phyloP scores from a whole-genome alignment of 2,888 invertebrate genomes.

The Marronus borbonicus region DNA sequence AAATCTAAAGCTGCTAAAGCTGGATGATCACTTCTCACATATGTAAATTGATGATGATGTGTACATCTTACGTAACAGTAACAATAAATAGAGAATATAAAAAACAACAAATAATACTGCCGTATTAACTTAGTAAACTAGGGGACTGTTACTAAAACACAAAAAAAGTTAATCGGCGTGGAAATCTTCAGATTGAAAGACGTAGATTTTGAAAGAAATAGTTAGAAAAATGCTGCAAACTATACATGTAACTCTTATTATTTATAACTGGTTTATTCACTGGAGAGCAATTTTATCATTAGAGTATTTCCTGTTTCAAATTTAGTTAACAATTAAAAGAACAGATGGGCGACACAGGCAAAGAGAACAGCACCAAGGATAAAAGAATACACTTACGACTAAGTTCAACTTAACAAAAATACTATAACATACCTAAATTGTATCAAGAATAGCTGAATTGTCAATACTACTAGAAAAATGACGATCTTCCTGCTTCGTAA shows the following conservation, averaged over 20 bases:
- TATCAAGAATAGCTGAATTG: not conserved
- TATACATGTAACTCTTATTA: not conserved
- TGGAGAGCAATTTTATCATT: not conserved
- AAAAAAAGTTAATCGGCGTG: no score
- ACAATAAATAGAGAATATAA: slow-evolving; percentile 41
- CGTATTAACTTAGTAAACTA: slow-evolving; percentile 3
- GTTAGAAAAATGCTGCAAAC: not conserved
- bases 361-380: not conserved
- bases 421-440: not conserved
- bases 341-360: not conserved
- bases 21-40: not conserved
- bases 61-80: slow-evolving; percentile 5
- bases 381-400: not conserved
- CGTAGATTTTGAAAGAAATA: no score
- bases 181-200: no score
- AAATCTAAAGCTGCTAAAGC: slow-evolving; percentile 6
- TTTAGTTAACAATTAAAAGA: no score
- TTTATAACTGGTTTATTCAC: slow-evolving; percentile 1
- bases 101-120: slow-evolving; percentile 39
- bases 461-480: not conserved
- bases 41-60: not conserved
- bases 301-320: no score
- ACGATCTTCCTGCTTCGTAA: not conserved
- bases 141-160: no score
- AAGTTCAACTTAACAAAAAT: not conserved